These are phyloP conservation scores for Trematomus bernacchii DNA, from an alignment of 2,797 vertebrate species.

Conservation along the genomic window DNA sequence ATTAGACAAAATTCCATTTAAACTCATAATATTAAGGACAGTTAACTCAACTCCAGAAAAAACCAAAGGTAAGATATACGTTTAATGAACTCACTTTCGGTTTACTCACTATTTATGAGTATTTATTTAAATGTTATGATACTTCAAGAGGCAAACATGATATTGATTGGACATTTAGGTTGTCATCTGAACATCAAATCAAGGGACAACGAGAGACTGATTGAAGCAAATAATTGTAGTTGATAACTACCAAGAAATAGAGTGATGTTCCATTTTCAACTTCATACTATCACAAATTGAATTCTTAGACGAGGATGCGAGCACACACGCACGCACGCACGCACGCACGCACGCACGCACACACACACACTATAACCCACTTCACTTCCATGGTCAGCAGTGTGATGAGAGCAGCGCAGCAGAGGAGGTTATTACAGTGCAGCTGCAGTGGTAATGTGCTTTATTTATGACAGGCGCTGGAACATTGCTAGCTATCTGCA, in stretches of 20 bases:
- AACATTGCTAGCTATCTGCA: constrained; percentile 56
- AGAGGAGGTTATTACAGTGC: constrained; percentile 57
- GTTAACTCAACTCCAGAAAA: too few species aligned
- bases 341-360: background rate
- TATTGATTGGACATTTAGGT: background rate
- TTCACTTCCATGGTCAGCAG: constrained; percentile 53
- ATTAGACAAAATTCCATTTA: too few species aligned
- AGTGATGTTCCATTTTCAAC: constrained; percentile 20
- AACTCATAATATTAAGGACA: too few species aligned
- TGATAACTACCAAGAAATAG: constrained; percentile 11
- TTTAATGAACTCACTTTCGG: too few species aligned
- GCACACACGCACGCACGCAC: constrained; percentile 1
- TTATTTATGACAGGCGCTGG: constrained; percentile 66
- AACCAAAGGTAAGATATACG: too few species aligned
- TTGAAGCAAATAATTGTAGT: constrained; percentile 19
- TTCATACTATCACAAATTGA: constrained; percentile 17
- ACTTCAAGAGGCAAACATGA: background rate
- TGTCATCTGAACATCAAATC: constrained; percentile 15
- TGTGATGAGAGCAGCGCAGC: constrained; percentile 46
- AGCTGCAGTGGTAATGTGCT: constrained; percentile 61
- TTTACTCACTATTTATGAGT: too few species aligned
- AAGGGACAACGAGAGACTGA: constrained; percentile 1
- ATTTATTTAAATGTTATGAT: background rate
- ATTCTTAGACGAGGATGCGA: constrained; percentile 1
- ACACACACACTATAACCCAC: constrained; percentile 10